Conservation (phyloP, 2,888 invertebrate species). For the Eupelmus urozonus region DNA sequence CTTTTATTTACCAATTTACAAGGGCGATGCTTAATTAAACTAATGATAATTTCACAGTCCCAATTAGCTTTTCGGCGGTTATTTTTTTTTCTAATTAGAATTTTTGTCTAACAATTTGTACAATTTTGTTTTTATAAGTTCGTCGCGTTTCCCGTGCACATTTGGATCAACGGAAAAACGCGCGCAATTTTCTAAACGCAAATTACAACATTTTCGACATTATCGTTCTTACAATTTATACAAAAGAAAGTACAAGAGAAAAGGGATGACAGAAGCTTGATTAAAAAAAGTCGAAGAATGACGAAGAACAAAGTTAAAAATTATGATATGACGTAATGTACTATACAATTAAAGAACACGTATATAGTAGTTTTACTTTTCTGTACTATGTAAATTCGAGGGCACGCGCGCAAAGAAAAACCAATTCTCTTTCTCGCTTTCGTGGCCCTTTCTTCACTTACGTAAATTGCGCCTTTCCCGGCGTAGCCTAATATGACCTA, state of each 20-base stretch:
- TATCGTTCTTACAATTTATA: conserved; percentile 26
- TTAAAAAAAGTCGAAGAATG: conserved; percentile 47
- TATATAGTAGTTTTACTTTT: conserved; percentile 32
- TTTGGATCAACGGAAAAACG: background rate
- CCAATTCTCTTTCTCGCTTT: conserved; percentile 7
- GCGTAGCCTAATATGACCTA: conserved; percentile 56
- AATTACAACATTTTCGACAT: conserved; percentile 28
- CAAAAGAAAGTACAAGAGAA: conserved; percentile 21
- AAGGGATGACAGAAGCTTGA: conserved; percentile 35
- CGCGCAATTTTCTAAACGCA: too few relatives aligned
- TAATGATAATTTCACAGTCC: conserved; percentile 54
- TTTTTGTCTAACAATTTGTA: conserved; percentile 29
- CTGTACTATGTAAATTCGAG: conserved; percentile 35
- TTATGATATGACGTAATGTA: conserved; percentile 25
- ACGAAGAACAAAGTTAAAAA: conserved; percentile 45
- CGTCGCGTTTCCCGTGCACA: background rate
- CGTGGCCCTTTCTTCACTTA: conserved; percentile 38
- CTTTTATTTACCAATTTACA: conserved; percentile 30
- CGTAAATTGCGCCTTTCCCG: conserved; percentile 60
- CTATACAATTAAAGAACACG: conserved; percentile 57
- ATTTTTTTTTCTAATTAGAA: conserved; percentile 27
- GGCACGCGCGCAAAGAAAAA: background rate
- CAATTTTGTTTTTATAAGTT: conserved; percentile 21
- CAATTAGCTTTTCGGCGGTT: conserved; percentile 33
- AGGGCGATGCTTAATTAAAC: conserved; percentile 40